A percentile compares a stretch with the other conserved stretches of the same genome.
These are phyloP conservation scores for Coracias cyanogaster DNA, from an alignment of 2,797 vertebrate species.

Conservation along the genomic window DNA sequence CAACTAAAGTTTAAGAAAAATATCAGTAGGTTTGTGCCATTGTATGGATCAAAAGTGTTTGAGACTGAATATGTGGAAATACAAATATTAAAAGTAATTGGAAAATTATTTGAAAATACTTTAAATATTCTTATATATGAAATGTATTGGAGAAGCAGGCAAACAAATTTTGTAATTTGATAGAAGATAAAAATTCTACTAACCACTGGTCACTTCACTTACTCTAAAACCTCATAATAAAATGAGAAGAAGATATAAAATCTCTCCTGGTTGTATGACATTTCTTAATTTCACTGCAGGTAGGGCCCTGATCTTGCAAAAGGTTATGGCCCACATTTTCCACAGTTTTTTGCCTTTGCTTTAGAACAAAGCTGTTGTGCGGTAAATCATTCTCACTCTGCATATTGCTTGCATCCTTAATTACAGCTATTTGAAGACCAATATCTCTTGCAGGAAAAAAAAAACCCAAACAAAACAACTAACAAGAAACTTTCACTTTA, in stretches of 20 bases:
- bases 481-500: constrained; percentile 23
- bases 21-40: background rate
- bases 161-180: background rate
- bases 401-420: constrained; percentile 14
- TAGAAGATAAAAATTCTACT: background rate
- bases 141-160: background rate
- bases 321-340: background rate
- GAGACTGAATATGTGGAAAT: background rate
- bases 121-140: background rate
- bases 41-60: background rate
- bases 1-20: background rate
- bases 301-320: background rate
- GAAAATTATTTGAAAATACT: background rate
- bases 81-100: background rate
- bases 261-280: background rate
- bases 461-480: background rate
- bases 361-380: constrained; percentile 26
- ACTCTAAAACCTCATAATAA: background rate
- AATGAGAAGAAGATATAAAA: background rate
- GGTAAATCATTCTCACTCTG: constrained; percentile 40
- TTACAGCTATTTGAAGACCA: constrained; percentile 39
- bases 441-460: background rate
- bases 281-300: background rate
- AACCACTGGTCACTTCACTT: background rate
- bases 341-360: constrained; percentile 23